Percentiles rank a stretch among this genome's conserved stretches.
phyloP scores from a whole-genome alignment of 2,113 vertebrate species.

The Sinocyclocheilus grahami region DNA sequence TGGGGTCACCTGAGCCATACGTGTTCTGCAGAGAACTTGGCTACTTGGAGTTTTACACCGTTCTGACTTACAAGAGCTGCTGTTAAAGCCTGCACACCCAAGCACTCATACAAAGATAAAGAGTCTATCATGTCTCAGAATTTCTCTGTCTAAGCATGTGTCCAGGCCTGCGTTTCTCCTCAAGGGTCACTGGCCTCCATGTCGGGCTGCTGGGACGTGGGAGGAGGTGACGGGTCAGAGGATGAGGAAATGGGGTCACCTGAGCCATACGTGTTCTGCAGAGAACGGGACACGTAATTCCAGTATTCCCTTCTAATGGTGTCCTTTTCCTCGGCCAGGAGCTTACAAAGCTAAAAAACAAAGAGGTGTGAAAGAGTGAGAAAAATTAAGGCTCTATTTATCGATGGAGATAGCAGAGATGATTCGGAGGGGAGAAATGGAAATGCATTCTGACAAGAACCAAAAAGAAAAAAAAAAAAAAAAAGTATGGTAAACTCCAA shows the following conservation, averaged over 20 bases:
- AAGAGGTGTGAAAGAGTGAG: background rate
- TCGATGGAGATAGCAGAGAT: background rate
- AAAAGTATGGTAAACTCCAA: background rate
- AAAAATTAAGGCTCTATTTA: background rate
- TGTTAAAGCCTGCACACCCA: conserved; percentile 39
- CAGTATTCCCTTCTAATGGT: conserved; percentile 95
- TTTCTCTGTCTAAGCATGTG: conserved; percentile 1
- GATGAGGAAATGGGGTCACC: conserved; percentile 28
- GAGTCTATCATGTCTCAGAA: conserved; percentile 7
- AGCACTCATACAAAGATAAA: conserved; percentile 12
- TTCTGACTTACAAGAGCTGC: conserved; percentile 10
- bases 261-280: conserved; percentile 81
- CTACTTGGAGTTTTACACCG: too few relatives aligned
- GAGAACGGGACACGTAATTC: conserved; percentile 88
- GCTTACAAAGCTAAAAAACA: conserved; percentile 82
- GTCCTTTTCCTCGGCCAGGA: conserved; percentile 89
- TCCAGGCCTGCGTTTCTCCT: background rate
- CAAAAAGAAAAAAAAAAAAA: background rate
- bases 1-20: conserved; percentile 68
- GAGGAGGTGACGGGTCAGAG: background rate
- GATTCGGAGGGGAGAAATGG: background rate
- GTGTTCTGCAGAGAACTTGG: conserved; percentile 86
- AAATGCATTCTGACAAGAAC: too few relatives aligned
- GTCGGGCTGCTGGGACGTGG: conserved; percentile 58
- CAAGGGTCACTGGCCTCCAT: conserved; percentile 55